phyloP scores from a whole-genome alignment of 2,888 invertebrate species.

The Doris montereyensis region DNA sequence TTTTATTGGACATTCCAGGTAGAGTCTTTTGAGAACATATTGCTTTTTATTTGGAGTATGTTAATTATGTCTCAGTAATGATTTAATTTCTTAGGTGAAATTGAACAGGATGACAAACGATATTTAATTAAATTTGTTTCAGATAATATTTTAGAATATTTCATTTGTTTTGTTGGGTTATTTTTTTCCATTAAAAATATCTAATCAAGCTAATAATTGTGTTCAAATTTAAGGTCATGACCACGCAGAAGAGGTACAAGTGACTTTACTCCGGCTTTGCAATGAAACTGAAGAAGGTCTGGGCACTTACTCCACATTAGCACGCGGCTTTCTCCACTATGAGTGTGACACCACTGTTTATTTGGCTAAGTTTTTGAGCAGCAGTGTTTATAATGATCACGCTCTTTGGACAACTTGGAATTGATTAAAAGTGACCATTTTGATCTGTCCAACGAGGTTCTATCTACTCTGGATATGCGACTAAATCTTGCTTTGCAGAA shows the following conservation, averaged over 20 bases:
- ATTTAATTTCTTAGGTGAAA: not conserved
- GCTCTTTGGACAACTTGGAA: slow-evolving; percentile 61
- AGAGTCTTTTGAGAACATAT: no score
- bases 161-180: not conserved
- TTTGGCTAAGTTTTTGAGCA: slow-evolving; percentile 60
- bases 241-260: slow-evolving; percentile 54
- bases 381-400: slow-evolving; percentile 59
- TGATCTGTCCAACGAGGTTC: slow-evolving; percentile 62
- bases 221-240: slow-evolving; percentile 60
- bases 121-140: not conserved
- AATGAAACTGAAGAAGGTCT: slow-evolving; percentile 37
- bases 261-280: slow-evolving; percentile 52
- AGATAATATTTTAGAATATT: not conserved
- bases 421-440: slow-evolving; percentile 62
- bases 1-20: no score
- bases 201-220: not conserved
- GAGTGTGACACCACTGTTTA: slow-evolving; percentile 58
- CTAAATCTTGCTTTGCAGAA: slow-evolving; percentile 56
- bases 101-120: not conserved
- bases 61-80: no score
- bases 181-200: not conserved
- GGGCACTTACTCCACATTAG: slow-evolving; percentile 33
- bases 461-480: slow-evolving; percentile 61
- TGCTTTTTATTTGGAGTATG: no score
- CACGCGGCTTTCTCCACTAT: slow-evolving; percentile 53